Evolutionary conservation across 2,113 vertebrate species (phyloP).

Genomic region (Ibidorhyncha struthersii): DNA sequence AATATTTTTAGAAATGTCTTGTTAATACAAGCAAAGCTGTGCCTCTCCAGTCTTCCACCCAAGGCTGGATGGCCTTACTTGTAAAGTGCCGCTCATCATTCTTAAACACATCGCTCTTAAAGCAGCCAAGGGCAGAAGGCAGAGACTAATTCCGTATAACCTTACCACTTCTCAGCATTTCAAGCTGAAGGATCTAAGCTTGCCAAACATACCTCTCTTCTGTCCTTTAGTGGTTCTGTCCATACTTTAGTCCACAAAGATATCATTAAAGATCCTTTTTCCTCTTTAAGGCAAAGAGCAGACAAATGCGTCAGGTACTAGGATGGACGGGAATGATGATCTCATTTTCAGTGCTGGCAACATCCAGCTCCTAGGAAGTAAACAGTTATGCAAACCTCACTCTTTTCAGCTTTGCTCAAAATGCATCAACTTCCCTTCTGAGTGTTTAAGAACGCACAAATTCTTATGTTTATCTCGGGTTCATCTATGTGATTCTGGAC

Average conservation of each 20-base stretch:
- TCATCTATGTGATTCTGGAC: neutral
- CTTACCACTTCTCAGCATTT: neutral
- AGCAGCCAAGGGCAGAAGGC: neutral
- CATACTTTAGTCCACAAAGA: neutral
- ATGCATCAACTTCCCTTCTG: neutral
- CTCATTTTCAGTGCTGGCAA: neutral
- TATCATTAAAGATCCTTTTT: neutral
- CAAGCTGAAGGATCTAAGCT: neutral
- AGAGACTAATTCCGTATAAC: neutral
- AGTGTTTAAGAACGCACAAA: neutral
- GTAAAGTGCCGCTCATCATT: neutral
- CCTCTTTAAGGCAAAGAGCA: neutral
- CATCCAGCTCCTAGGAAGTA: neutral
- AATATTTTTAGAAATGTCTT: neutral
- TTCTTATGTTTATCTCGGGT: neutral
- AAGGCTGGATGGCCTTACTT: neutral
- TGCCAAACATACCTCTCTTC: neutral
- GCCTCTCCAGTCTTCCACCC: neutral
- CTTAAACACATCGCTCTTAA: neutral
- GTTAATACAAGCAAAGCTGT: neutral
- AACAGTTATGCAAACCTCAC: neutral
- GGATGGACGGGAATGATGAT: neutral
- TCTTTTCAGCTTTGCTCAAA: neutral
- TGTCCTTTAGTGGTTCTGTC: neutral
- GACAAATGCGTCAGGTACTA: neutral